Percentiles rank a stretch among this genome's conserved stretches.
Evolutionary conservation across 2,113 vertebrate species (phyloP).

Genomic region (Balaeniceps rex): DNA sequence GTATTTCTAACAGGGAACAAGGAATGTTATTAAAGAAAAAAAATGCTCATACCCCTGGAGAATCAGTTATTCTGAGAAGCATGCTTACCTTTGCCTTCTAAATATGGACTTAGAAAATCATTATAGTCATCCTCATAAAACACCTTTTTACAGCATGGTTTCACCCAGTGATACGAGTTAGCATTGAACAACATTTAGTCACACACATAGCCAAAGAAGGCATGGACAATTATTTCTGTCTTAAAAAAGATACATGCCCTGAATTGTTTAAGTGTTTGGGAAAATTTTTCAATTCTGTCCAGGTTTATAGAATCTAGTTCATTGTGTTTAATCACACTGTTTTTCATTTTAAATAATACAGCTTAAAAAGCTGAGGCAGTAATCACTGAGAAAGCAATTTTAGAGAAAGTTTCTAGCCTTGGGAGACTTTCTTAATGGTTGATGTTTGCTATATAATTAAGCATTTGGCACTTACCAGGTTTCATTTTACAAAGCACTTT

Average conservation of each 20-base stretch:
- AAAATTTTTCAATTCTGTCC: neutral
- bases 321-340: neutral
- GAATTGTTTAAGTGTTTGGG: neutral
- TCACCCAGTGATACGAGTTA: neutral
- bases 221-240: neutral
- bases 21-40: neutral
- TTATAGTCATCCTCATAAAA: neutral
- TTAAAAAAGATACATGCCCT: neutral
- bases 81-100: neutral
- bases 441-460: neutral
- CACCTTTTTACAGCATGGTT: neutral
- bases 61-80: neutral
- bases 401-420: neutral
- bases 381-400: neutral
- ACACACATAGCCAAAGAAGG: neutral
- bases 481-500: conserved; percentile 4
- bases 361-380: neutral
- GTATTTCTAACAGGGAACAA: neutral
- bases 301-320: neutral
- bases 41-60: no score
- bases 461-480: neutral
- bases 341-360: neutral
- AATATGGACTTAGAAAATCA: neutral
- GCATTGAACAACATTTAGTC: neutral
- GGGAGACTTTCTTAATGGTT: neutral